Base-by-base conservation (phyloP, 1,140 invertebrate species). In the Choristoneura fumiferana region DNA sequence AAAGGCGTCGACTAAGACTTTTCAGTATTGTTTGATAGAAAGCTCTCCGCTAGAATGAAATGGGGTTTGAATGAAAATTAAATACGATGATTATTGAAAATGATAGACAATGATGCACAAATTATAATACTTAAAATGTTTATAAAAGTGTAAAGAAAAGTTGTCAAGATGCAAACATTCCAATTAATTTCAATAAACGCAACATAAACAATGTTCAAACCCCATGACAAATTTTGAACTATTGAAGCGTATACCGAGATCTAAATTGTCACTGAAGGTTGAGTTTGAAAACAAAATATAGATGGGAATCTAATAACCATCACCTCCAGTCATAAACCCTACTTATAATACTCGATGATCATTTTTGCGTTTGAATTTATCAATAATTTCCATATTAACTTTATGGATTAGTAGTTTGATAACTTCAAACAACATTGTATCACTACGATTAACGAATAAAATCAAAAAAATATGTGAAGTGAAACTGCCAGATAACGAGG, bases 91-190 rank as follows among this genome's bases (percentile, higher is more conserved):
- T 74, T 72, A 69, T 74, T 69, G 67, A 63, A 64, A 76, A 79
- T 70, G 66, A 73, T 71, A 76, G 61, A 66, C 65, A 70, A 81
- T 81, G 78, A 88, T 79, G 78, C 81, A 78, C 73, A 82, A 76
- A 75, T 55, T 57, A 54, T 63, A 77, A 58, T 66, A 12, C 74
- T 76, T 83, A 86, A 58, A 75, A 60, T 65, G 71, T 76, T 72
- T 43, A 70, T 63, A 64, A 63, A 67, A 29, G 12, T 49, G 66
- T 71, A 81, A 81, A 85, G 72, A 84, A 86, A 88, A 88, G 85
- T 87, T 88, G 85, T 88, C 85, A 88, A 88, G 85, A 88, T 88
- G 85, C 85, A 86, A 87, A 88, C 85, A 88, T 88, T 88, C 85
- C 84, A 85, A 81, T 78, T 74, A 69, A 82, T 67, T 69, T 72